These are phyloP conservation scores for Alosa alosa DNA, from an alignment of 2,113 vertebrate species.

Conservation along the genomic window DNA sequence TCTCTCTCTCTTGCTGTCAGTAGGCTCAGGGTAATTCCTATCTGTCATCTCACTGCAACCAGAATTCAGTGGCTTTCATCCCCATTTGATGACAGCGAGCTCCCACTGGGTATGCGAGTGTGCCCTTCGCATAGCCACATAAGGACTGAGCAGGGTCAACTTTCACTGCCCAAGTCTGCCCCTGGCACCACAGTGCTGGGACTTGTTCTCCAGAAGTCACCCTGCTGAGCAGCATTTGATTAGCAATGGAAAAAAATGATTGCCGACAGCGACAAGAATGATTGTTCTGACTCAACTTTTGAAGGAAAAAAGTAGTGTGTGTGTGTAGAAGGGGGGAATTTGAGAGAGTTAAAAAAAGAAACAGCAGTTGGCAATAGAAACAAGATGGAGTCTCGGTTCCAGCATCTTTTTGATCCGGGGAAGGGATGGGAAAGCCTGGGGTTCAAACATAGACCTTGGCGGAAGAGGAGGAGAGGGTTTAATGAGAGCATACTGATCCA, in stretches of 20 bases:
- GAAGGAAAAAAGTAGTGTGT: conserved; percentile 37
- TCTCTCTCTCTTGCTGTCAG: not conserved
- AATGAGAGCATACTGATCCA: conserved; percentile 48
- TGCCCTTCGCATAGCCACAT: not conserved
- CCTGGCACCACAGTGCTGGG: not conserved
- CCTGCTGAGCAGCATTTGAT: conserved; percentile 40
- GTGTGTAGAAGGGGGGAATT: conserved; percentile 9
- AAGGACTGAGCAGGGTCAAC: not conserved
- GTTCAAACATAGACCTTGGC: not conserved
- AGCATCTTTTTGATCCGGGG: conserved; percentile 5
- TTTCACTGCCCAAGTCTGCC: not conserved
- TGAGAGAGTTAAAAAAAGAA: conserved; percentile 17
- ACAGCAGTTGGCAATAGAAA: conserved; percentile 12
- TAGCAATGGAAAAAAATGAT: conserved; percentile 48
- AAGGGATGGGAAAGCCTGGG: conserved; percentile 1
- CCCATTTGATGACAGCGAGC: conserved; percentile 50
- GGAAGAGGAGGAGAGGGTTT: not conserved
- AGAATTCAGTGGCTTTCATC: conserved; percentile 59
- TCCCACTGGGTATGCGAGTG: conserved; percentile 21
- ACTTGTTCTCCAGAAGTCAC: not conserved
- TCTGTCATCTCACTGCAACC: conserved; percentile 50
- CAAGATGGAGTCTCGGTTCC: not conserved
- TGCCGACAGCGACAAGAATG: conserved; percentile 40
- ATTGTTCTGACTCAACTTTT: conserved; percentile 39
- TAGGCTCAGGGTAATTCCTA: not conserved